A percentile compares a stretch with the other conserved stretches of the same genome.
Conservation (phyloP, 2,888 invertebrate genomes). For the Limenitis camilla region DNA sequence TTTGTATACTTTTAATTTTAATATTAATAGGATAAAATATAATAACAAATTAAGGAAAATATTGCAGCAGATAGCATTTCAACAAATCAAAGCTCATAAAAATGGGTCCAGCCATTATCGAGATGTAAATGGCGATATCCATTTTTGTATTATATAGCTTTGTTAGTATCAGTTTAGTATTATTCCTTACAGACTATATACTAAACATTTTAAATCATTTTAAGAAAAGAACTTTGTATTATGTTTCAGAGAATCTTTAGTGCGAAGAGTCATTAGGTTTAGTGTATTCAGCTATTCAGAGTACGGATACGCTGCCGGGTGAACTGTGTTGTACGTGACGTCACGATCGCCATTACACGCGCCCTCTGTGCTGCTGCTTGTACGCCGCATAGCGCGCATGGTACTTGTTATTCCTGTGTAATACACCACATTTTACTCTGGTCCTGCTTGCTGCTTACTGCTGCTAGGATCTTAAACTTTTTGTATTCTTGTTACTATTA, state of each 20-base stretch:
- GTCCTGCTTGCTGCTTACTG: constrained; percentile 52
- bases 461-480: constrained; percentile 25
- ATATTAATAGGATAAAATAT: no score
- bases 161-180: no score
- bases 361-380: constrained; percentile 16
- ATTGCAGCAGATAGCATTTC: no score
- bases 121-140: no score
- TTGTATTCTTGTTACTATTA: constrained; percentile 6
- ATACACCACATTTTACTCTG: constrained; percentile 53
- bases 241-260: neutral
- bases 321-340: constrained; percentile 31
- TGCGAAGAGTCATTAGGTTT: constrained; percentile 16
- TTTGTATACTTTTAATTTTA: no score
- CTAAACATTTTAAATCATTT: no score
- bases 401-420: constrained; percentile 22
- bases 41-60: no score
- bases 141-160: no score
- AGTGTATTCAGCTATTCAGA: constrained; percentile 23
- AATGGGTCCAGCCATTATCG: no score
- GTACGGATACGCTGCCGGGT: constrained; percentile 21
- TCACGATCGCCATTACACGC: constrained; percentile 53
- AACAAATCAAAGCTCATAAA: no score
- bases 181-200: no score
- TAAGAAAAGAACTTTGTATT: no score
- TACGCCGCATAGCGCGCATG: constrained; percentile 21